phyloP scores from a whole-genome alignment of 2,888 invertebrate genomes.

The Caradrina kadenii region DNA sequence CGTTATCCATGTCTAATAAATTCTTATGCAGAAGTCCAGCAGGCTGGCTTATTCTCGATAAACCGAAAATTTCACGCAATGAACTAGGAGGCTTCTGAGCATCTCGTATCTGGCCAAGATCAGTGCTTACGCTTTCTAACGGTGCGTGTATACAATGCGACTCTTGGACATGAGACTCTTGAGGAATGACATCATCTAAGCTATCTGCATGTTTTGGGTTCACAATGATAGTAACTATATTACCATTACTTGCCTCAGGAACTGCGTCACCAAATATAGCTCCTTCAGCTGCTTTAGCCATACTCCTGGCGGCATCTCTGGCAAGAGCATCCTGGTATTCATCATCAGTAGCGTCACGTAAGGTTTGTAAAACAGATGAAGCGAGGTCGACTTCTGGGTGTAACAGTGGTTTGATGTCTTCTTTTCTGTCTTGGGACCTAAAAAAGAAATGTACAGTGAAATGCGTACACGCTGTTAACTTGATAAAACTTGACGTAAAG shows the following conservation, averaged over 20 bases:
- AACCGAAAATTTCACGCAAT: slow-evolving; percentile 65
- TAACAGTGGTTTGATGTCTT: slow-evolving; percentile 79
- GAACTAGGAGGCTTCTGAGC: slow-evolving; percentile 60
- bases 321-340: slow-evolving; percentile 83
- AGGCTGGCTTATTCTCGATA: slow-evolving; percentile 61
- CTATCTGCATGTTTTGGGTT: slow-evolving; percentile 66
- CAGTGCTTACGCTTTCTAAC: slow-evolving; percentile 59
- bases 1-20: slow-evolving; percentile 74
- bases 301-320: slow-evolving; percentile 78
- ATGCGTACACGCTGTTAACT: no score
- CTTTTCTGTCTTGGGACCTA: slow-evolving; percentile 72
- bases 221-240: slow-evolving; percentile 77
- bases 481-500: no score
- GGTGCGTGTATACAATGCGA: slow-evolving; percentile 71
- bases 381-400: slow-evolving; percentile 86
- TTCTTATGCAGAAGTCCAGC: slow-evolving; percentile 60
- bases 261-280: slow-evolving; percentile 61
- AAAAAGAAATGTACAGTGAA: not conserved
- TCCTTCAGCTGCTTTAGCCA: slow-evolving; percentile 61
- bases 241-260: slow-evolving; percentile 70
- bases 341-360: slow-evolving; percentile 83
- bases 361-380: slow-evolving; percentile 83
- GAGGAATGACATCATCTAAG: slow-evolving; percentile 68
- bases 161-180: slow-evolving; percentile 77
- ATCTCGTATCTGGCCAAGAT: slow-evolving; percentile 37